Conservation (phyloP, 2,888 invertebrate species). For the Drosophila parthenogenetica region DNA sequence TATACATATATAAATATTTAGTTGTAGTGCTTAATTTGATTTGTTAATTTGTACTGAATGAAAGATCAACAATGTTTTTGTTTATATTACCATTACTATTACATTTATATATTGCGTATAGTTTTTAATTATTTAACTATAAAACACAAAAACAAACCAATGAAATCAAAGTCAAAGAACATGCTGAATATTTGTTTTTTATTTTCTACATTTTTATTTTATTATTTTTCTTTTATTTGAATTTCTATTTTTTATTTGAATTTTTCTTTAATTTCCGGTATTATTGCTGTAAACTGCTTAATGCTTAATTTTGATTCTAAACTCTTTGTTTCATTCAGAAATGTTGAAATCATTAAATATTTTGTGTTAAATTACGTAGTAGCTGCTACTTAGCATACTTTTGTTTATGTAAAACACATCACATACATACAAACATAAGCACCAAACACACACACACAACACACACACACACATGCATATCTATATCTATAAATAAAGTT, state of each 20-base stretch:
- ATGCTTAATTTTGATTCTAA: constrained; percentile 37
- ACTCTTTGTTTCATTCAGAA: constrained; percentile 55
- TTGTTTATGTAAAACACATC: constrained; percentile 60
- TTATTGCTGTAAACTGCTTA: constrained; percentile 39
- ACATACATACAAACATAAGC: constrained; percentile 36
- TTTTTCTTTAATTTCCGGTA: constrained; percentile 44
- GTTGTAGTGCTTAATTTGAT: constrained; percentile 49
- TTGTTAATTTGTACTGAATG: constrained; percentile 63
- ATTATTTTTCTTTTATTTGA: constrained; percentile 28
- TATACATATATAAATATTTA: constrained; percentile 25
- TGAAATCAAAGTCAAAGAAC: constrained; percentile 34
- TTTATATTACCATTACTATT: constrained; percentile 45
- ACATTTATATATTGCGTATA: constrained; percentile 45
- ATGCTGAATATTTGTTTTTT: constrained; percentile 28
- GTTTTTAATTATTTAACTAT: constrained; percentile 41
- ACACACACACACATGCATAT: constrained; percentile 31
- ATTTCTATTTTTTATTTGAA: constrained; percentile 26
- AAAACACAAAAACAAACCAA: constrained; percentile 12
- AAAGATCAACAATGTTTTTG: constrained; percentile 48
- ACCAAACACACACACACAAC: constrained; percentile 9
- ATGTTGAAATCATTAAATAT: constrained; percentile 46
- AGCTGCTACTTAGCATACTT: constrained; percentile 44
- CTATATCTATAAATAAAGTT: constrained; percentile 76
- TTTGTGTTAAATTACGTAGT: constrained; percentile 49
- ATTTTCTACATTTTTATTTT: constrained; percentile 35